phyloP scores from a whole-genome alignment of 2,797 vertebrate genomes.

The Gadopsis bispinosus region DNA sequence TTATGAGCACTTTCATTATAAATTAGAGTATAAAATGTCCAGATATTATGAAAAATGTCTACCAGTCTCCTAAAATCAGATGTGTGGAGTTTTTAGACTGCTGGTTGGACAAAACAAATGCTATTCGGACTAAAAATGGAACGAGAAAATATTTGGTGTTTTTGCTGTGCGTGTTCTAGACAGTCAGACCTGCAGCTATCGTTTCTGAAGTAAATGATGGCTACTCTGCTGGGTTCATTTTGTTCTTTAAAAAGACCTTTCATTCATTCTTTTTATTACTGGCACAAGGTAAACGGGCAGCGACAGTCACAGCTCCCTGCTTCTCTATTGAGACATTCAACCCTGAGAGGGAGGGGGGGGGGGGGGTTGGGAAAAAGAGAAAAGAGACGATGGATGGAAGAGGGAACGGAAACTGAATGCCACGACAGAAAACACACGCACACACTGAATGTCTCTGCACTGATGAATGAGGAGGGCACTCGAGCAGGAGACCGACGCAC shows the following conservation, averaged over 20 bases:
- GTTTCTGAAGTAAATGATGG: too few relatives aligned
- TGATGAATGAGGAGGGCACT: slow-evolving; percentile 62
- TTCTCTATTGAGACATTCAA: slow-evolving; percentile 48
- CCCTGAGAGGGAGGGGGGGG: neutral
- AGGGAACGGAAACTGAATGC: slow-evolving; percentile 26
- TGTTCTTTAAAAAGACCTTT: slow-evolving; percentile 12
- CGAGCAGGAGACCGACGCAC: slow-evolving; percentile 51
- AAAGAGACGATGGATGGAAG: slow-evolving; percentile 4
- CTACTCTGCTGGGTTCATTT: neutral
- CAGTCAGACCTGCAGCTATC: too few relatives aligned
- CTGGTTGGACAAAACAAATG: too few relatives aligned
- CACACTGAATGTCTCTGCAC: slow-evolving; percentile 13
- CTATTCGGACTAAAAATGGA: too few relatives aligned
- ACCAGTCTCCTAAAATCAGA: too few relatives aligned
- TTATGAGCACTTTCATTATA: too few relatives aligned
- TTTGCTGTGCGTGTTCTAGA: too few relatives aligned
- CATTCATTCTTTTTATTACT: slow-evolving; percentile 36
- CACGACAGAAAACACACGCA: slow-evolving; percentile 37
- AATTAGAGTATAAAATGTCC: too few relatives aligned
- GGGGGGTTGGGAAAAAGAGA: too few relatives aligned
- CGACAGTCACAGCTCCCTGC: slow-evolving; percentile 54
- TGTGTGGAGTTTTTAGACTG: too few relatives aligned
- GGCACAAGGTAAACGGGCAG: slow-evolving; percentile 47
- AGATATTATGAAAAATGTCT: too few relatives aligned
- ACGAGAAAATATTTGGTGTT: too few relatives aligned